A percentile compares a stretch with the other conserved stretches of the same genome.
Evolutionary conservation across 2,113 vertebrate species (phyloP).

Genomic region (Myotis brandtii): DNA sequence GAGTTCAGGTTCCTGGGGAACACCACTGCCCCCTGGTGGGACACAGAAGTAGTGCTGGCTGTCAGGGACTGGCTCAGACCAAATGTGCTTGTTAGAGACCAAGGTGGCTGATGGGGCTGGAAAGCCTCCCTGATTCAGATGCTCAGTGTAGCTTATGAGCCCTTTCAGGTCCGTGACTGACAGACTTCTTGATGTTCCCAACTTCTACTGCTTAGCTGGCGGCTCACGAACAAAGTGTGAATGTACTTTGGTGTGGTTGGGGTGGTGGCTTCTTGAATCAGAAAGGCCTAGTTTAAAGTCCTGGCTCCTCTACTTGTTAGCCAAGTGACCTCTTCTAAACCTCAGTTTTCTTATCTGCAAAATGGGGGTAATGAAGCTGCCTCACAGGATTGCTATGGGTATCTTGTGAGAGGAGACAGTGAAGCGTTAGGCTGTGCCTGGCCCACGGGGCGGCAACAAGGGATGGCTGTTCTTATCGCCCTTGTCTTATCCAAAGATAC

Average conservation of each 20-base stretch:
- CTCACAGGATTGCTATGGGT: fast-evolving
- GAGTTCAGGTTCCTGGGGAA: neutral
- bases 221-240: too few species aligned
- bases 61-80: fast-evolving
- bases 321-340: neutral
- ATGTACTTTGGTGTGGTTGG: too few species aligned
- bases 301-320: too few species aligned
- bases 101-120: too few species aligned
- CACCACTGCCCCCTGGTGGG: constrained; percentile 18
- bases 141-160: too few species aligned
- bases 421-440: fast-evolving
- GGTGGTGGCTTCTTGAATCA: too few species aligned
- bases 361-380: neutral
- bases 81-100: neutral
- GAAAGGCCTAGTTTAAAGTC: too few species aligned
- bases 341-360: neutral
- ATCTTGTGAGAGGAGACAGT: neutral
- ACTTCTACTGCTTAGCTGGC: too few species aligned
- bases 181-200: too few species aligned
- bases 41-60: neutral
- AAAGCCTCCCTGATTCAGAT: too few species aligned
- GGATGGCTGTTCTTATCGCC: neutral
- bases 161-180: too few species aligned
- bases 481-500: neutral
- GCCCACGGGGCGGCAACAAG: fast-evolving